A percentile compares a stretch with the other conserved stretches of the same genome.
These are phyloP conservation scores for Cydia fagiglandana DNA, from an alignment of 1,140 invertebrate species.

Conservation along the genomic window DNA sequence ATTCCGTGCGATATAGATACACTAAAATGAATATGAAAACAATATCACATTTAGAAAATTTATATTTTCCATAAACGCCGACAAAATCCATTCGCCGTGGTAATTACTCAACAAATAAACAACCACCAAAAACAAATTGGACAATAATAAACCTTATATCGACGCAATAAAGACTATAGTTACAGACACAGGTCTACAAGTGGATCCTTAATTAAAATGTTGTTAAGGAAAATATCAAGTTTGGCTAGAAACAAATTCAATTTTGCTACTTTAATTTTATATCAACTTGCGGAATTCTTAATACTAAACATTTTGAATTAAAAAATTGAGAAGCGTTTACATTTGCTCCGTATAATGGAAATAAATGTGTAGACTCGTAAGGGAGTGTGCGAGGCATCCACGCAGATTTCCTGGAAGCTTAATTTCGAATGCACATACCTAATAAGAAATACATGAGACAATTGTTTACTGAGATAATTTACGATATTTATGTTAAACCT, in stretches of 20 bases:
- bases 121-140: background rate
- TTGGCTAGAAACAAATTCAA: background rate
- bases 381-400: too few species aligned
- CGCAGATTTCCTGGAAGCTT: too few species aligned
- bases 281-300: background rate
- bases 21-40: too few species aligned
- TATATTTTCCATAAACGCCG: background rate
- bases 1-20: too few species aligned
- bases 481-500: too few species aligned
- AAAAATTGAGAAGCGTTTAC: background rate
- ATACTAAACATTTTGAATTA: background rate
- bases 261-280: background rate
- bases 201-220: background rate
- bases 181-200: background rate
- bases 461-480: too few species aligned
- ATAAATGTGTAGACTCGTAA: background rate
- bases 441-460: too few species aligned
- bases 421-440: too few species aligned
- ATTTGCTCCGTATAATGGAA: background rate
- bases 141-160: background rate
- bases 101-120: background rate
- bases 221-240: slow-evolving; percentile 8
- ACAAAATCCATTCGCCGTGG: background rate
- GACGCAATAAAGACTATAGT: background rate
- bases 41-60: too few species aligned